phyloP scores from a whole-genome alignment of 2,113 vertebrate species.

The Balaeniceps rex region DNA sequence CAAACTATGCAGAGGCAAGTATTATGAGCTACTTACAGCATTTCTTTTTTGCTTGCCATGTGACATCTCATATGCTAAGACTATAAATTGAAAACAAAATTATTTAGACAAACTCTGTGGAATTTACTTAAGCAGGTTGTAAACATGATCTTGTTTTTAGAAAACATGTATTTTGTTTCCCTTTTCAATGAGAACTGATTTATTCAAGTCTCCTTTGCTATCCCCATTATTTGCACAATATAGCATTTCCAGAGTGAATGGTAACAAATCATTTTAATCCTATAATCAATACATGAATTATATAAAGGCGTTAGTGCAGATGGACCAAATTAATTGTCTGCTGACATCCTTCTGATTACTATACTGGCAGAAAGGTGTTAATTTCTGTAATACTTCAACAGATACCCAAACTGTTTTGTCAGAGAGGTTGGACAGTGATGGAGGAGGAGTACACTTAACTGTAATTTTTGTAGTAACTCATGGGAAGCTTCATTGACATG shows the following conservation, averaged over 20 bases:
- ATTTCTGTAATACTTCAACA: conserved; percentile 81
- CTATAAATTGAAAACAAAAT: neutral
- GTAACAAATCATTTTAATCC: conserved; percentile 36
- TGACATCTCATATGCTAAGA: neutral
- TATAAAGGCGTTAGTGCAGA: conserved; percentile 76
- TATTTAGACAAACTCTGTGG: neutral
- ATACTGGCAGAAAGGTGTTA: conserved; percentile 81
- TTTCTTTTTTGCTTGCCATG: neutral
- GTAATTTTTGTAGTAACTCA: conserved; percentile 77
- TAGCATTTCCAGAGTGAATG: neutral
- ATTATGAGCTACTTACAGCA: neutral
- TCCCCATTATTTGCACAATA: neutral
- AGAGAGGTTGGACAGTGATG: conserved; percentile 76
- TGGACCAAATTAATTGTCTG: conserved; percentile 85
- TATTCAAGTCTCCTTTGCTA: neutral
- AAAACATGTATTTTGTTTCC: neutral
- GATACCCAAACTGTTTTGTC: conserved; percentile 81
- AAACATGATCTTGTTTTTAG: neutral
- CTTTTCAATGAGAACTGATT: neutral
- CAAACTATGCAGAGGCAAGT: neutral
- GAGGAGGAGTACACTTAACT: conserved; percentile 65
- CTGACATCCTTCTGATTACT: conserved; percentile 79
- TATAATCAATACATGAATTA: conserved; percentile 84
- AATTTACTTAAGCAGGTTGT: neutral
- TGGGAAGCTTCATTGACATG: conserved; percentile 77